Evolutionary conservation across 2,797 vertebrate genomes (phyloP), one percentile per base, ranked within the genome.

Genomic region (Gymnopithys bicolor): DNA sequence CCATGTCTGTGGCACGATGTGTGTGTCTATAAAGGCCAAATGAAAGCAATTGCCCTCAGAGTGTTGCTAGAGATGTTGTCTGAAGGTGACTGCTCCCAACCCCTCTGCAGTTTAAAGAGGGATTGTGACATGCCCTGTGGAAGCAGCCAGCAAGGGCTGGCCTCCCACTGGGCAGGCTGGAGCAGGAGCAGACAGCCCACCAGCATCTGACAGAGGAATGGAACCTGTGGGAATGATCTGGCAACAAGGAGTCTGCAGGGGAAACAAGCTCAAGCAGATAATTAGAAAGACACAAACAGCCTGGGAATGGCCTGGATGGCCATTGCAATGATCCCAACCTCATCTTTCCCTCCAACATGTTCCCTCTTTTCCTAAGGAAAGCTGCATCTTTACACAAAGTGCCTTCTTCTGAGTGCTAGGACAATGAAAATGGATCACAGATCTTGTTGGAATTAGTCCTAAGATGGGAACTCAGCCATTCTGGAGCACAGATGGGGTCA

Each of bases 401-500:
- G 39, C 39, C 33, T 3, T 9, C 76, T 92, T 68, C 76, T 81
- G 53, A 89, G 46, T 30, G 43, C 53, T 80, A 62, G 71, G 71
- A 93, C 90, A 92, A 95, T 77, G 87, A 21, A 92, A 90, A 89
- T 11, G 21, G 75, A 93, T 80, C 87, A 80, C 78, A 66, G 73
- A 17, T 74, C 76, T 69, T 92, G 71, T 62, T 94, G 87, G 73
- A 96, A 86, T 75, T 60, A 86, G 51, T 69, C 63, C 55, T 78
- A 85, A 86, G 64, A 71, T 78, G 79, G 62, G 81, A 94, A 87
- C 49, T 89, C 39, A 77, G 87, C 84, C 93, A 85, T 93, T 89
- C 89, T 94, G 87, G 89, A 96, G 91, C 75, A 89, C 84, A 95
- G 73, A 92, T 91, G 75, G 81, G 92, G 90, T 95, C 92, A 87